Conservation (phyloP, 2,113 vertebrate genomes). For the Oncorhynchus nerka region DNA sequence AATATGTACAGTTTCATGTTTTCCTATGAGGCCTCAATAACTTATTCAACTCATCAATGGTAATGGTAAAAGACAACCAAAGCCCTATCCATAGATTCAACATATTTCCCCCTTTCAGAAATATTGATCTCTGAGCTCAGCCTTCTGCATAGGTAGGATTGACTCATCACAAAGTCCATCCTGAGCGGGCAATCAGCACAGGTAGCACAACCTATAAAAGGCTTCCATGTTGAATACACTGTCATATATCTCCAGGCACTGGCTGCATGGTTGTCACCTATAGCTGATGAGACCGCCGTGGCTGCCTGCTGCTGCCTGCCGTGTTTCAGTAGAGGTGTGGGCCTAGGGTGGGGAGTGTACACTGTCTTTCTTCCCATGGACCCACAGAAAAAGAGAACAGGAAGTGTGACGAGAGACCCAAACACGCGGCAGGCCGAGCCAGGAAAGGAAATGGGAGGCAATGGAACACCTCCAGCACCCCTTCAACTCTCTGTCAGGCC, state of each 20-base stretch:
- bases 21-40: not conserved
- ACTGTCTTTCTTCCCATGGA: constrained; percentile 44
- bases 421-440: constrained; percentile 7
- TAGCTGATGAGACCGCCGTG: not conserved
- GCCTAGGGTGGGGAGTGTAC: constrained; percentile 43
- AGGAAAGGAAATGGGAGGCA: constrained; percentile 19
- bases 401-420: constrained; percentile 44
- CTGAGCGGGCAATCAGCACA: not conserved
- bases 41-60: no score
- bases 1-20: not conserved
- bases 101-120: not conserved
- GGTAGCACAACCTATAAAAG: not conserved
- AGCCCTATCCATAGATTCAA: not conserved
- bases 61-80: not conserved
- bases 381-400: constrained; percentile 59
- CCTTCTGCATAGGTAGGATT: not conserved
- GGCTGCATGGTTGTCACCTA: not conserved
- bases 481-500: constrained; percentile 28
- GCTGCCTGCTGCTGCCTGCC: constrained; percentile 1
- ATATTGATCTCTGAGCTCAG: not conserved
- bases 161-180: not conserved
- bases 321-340: constrained; percentile 30
- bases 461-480: constrained; percentile 28
- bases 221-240: not conserved
- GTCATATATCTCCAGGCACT: not conserved